These are phyloP conservation scores for Anoplophora glabripennis DNA, from an alignment of 1,140 invertebrate species.

Conservation along the genomic window DNA sequence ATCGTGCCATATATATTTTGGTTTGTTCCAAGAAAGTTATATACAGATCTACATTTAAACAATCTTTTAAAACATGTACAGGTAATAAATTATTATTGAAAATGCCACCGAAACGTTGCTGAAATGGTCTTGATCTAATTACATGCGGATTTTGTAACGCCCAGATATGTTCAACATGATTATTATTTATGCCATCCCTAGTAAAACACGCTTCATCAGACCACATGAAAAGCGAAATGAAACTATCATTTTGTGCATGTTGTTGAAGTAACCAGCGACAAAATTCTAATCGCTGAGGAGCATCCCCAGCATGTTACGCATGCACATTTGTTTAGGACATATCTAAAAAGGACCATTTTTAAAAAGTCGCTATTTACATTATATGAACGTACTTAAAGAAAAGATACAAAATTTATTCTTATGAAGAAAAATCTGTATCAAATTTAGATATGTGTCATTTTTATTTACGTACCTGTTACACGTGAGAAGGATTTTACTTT, in stretches of 20 bases:
- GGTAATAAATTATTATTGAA: not conserved
- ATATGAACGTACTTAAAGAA: no score
- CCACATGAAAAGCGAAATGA: conserved; percentile 5
- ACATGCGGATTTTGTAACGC: not conserved
- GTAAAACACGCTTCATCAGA: conserved; percentile 4
- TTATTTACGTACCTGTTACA: no score
- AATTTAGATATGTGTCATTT: no score
- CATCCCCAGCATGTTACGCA: no score
- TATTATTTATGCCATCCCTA: not conserved
- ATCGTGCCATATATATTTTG: not conserved
- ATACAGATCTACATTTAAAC: conserved; percentile 1
- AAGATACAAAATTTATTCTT: no score
- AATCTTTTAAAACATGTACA: not conserved
- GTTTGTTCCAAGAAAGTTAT: not conserved
- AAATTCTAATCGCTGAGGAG: conserved; percentile 1
- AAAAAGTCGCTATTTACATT: no score
- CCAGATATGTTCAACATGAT: no score
- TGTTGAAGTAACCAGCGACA: conserved; percentile 6
- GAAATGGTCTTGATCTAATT: not conserved
- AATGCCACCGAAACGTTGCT: not conserved
- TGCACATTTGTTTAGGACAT: no score
- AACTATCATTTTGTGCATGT: conserved; percentile 1
- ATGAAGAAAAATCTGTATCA: no score
- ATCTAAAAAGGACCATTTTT: no score
- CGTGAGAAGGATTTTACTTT: no score